A percentile compares a stretch with the other conserved stretches of the same genome.
phyloP scores from a whole-genome alignment of 2,888 invertebrate genomes.

The Aleiodes leptofemur region DNA sequence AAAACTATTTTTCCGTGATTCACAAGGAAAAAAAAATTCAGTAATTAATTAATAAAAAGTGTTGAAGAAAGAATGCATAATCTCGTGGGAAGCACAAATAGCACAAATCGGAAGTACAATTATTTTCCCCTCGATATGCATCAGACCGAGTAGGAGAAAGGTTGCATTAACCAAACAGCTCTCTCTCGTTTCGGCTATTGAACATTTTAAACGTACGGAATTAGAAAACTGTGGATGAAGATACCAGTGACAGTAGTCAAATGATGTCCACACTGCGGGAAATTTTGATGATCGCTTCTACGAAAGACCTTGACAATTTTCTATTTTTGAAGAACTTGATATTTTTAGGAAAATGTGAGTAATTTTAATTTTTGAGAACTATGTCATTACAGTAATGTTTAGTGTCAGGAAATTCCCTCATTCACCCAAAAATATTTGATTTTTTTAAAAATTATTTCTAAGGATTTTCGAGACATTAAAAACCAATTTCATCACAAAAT shows the following conservation, averaged over 20 bases:
- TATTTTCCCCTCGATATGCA: slow-evolving; percentile 56
- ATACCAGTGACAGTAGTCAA: slow-evolving; percentile 2
- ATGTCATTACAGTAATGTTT: too few relatives aligned
- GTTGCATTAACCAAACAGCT: slow-evolving; percentile 36
- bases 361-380: too few relatives aligned
- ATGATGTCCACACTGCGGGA: neutral
- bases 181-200: slow-evolving; percentile 20
- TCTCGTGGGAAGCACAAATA: slow-evolving; percentile 40
- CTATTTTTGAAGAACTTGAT: too few relatives aligned
- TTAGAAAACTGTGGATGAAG: slow-evolving; percentile 14
- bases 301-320: too few relatives aligned
- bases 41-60: neutral
- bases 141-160: slow-evolving; percentile 55
- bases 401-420: too few relatives aligned
- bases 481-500: too few relatives aligned
- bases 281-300: too few relatives aligned
- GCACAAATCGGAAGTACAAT: slow-evolving; percentile 54
- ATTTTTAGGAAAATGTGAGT: too few relatives aligned
- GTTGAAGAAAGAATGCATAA: slow-evolving; percentile 28
- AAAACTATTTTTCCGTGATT: slow-evolving; percentile 36
- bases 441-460: too few relatives aligned
- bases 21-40: neutral
- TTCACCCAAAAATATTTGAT: too few relatives aligned
- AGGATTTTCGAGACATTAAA: too few relatives aligned
- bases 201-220: slow-evolving; percentile 6